A percentile compares a stretch with the other conserved stretches of the same genome.
Conservation (phyloP, 35 echinoderm and acorn worm species). For the Ptychodera flava region DNA sequence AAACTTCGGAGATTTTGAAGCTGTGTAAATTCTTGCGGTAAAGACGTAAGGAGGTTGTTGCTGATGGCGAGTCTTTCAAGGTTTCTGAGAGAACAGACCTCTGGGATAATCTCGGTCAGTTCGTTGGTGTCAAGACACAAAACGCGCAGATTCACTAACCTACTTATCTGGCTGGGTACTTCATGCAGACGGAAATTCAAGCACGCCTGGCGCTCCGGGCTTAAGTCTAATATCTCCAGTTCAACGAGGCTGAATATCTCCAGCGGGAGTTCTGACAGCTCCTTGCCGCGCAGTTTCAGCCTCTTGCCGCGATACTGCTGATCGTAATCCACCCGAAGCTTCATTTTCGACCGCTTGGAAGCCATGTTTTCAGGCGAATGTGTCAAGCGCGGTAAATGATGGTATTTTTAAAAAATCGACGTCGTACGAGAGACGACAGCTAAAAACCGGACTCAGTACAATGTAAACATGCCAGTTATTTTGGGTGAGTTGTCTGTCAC, state of each 20-base stretch:
- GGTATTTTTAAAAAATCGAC: no score
- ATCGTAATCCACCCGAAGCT: slow-evolving; percentile 53
- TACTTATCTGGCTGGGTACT: slow-evolving; percentile 43
- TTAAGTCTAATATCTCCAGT: slow-evolving; percentile 71
- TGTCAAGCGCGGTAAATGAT: no score
- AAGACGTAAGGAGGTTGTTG: slow-evolving; percentile 77
- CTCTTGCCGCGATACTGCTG: slow-evolving; percentile 54
- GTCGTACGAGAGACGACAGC: no score
- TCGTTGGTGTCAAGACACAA: slow-evolving; percentile 92
- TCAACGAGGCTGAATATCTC: slow-evolving; percentile 52
- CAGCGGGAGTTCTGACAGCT: slow-evolving; percentile 49
- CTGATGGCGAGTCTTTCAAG: slow-evolving; percentile 76
- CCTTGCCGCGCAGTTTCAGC: slow-evolving; percentile 63
- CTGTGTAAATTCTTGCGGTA: slow-evolving; percentile 50
- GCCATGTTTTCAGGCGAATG: no score
- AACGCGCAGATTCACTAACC: slow-evolving; percentile 53
- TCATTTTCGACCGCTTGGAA: background rate
- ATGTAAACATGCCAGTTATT: no score
- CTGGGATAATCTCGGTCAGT: slow-evolving; percentile 41
- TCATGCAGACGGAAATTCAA: slow-evolving; percentile 40
- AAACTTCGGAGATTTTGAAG: slow-evolving; percentile 59
- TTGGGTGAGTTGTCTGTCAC: no score
- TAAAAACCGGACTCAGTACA: no score
- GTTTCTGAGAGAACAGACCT: slow-evolving; percentile 53
- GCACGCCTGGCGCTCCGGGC: slow-evolving; percentile 70